Base-by-base conservation (phyloP, 2,113 vertebrate genomes). In the Trochalopteron elliotii region DNA sequence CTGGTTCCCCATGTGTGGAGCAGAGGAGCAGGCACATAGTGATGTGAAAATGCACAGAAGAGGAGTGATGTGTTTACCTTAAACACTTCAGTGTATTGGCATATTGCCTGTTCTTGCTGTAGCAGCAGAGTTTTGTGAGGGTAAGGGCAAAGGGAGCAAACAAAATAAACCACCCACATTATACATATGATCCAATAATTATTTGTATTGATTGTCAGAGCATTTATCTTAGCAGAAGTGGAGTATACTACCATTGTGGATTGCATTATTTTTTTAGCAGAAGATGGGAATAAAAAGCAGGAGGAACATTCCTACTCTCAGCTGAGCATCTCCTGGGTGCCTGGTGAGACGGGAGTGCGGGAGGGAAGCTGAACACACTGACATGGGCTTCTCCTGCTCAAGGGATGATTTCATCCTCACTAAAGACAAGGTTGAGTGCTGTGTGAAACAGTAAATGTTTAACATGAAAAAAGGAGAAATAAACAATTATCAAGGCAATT, bases 341-440 rank as follows among this genome's bases (percentile, higher is more conserved):
- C 33, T 71, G 39, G 9, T 76, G 80, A 71, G 39, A n/a, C 9
- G 55, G 44, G 40, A 15, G 3, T 31, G 6, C 22, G 31, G 31
- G 47, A n/a, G 31, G 28, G 47, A 45, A 63, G 20, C 15, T 67
- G 44, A 87, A 57, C 31, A 40, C n/a, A 5, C 9, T 30, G 21
- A 16, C 0, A 0, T 19, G n/a, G 5, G 15, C 44, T 83, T 61
- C 69, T 82, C 40, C 55, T 52, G 22, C 3, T 25, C 9, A 2
- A 8, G 37, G 15, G 24, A 24, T 31, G 44, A 39, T 76, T 37
- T 12, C 42, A 9, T 40, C 47, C 30, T 77, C 1, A 2, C 37
- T n/a, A 61, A 33, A 27, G 80, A 30, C 50, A 52, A 57, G 44
- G 5, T 4, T 68, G n/a, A 17, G 31, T 21, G 24, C 30, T 83